These are phyloP conservation scores for Microplitis demolitor DNA, from an alignment of 1,140 invertebrate genomes.

Conservation along the genomic window DNA sequence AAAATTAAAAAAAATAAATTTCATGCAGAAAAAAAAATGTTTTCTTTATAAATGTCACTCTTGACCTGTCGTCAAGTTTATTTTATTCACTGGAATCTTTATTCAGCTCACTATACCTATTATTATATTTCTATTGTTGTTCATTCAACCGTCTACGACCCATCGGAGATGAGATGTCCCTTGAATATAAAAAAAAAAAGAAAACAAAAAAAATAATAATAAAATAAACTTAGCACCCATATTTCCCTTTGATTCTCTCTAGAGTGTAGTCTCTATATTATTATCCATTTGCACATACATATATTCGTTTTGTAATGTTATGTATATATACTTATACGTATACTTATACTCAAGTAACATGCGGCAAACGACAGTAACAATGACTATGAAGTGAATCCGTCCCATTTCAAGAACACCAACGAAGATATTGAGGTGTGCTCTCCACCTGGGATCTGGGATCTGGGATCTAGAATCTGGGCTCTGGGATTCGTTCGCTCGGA, in stretches of 20 bases:
- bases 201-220: neutral
- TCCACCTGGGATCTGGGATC: neutral
- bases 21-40: too few relatives aligned
- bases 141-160: neutral
- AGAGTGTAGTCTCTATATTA: too few relatives aligned
- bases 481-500: too few relatives aligned
- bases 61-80: neutral
- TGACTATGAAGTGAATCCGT: constrained; percentile 7
- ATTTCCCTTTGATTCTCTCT: neutral
- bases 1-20: too few relatives aligned
- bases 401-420: constrained; percentile 16
- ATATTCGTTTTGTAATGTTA: too few relatives aligned
- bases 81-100: neutral
- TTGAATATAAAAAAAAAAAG: neutral
- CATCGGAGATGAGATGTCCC: neutral
- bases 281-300: too few relatives aligned
- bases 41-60: neutral
- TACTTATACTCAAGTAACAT: too few relatives aligned
- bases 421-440: neutral
- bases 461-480: too few relatives aligned
- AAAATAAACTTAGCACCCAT: neutral
- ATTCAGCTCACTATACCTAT: neutral
- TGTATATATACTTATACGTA: too few relatives aligned
- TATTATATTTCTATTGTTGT: neutral
- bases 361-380: neutral